phyloP scores from a whole-genome alignment of 2,888 invertebrate species.

The Drosophila putrida region DNA sequence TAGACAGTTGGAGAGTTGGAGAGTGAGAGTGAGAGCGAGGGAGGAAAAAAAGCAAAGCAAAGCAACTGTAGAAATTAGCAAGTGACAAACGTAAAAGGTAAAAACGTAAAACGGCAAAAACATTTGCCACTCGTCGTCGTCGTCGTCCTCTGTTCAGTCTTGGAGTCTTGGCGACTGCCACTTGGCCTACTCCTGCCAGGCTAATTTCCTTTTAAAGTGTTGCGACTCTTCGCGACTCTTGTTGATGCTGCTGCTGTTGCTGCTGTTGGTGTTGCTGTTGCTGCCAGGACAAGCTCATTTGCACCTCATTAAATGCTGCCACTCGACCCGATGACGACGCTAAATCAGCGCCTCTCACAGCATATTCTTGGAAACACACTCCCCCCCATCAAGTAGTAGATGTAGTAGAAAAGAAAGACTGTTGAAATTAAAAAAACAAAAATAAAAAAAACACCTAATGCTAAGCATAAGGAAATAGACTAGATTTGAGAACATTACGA shows the following conservation, averaged over 20 bases:
- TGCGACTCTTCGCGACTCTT: conserved; percentile 59
- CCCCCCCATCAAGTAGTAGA: background rate
- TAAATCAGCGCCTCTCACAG: conserved; percentile 46
- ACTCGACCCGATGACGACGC: conserved; percentile 75
- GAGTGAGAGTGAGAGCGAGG: conserved; percentile 8
- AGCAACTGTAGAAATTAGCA: conserved; percentile 69
- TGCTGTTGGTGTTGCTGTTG: conserved; percentile 34
- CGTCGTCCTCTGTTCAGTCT: conserved; percentile 1
- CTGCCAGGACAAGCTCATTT: conserved; percentile 78
- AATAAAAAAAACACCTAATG: background rate
- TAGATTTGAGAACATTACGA: conserved; percentile 7
- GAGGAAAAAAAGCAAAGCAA: too few species aligned
- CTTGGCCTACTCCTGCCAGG: conserved; percentile 78
- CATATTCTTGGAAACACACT: conserved; percentile 33
- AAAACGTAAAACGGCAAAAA: conserved; percentile 67
- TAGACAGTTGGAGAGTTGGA: conserved; percentile 16
- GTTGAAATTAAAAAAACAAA: background rate
- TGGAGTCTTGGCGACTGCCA: conserved; percentile 56
- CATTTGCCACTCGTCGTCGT: conserved; percentile 68
- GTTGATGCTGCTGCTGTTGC: conserved; percentile 25
- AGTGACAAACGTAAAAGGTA: conserved; percentile 54
- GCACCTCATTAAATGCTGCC: conserved; percentile 82
- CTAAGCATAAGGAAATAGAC: conserved; percentile 1
- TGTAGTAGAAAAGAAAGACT: conserved; percentile 4
- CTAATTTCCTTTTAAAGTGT: conserved; percentile 79